phyloP scores from a whole-genome alignment of 2,797 vertebrate species.

The Chiroxiphia lanceolata region DNA sequence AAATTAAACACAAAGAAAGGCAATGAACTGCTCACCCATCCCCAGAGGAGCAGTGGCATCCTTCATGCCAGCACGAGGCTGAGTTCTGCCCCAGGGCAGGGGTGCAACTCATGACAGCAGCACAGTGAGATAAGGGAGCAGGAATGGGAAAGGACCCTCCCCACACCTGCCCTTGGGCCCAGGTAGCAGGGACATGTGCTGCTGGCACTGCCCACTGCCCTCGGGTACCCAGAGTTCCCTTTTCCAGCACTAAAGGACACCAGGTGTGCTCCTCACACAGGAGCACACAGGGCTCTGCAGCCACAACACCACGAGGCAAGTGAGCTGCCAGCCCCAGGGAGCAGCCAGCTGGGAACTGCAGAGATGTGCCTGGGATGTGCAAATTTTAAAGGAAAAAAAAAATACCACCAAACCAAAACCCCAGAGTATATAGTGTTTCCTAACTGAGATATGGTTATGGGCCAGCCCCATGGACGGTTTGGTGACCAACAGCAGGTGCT shows the following conservation, averaged over 20 bases:
- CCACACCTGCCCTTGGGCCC: not conserved
- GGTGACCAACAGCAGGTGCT: not conserved
- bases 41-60: constrained; percentile 27
- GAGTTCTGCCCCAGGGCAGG: not conserved
- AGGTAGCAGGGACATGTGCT: not conserved
- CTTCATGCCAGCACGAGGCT: constrained; percentile 4
- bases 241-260: not conserved
- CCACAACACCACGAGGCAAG: not conserved
- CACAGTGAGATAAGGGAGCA: not conserved
- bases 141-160: not conserved
- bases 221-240: not conserved
- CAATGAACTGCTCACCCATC: constrained; percentile 45
- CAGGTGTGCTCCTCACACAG: fast-evolving
- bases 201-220: not conserved
- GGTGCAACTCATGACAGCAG: not conserved
- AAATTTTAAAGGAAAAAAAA: not conserved
- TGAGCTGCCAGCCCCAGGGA: not conserved
- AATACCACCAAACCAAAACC: not conserved
- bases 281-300: not conserved
- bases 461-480: not conserved
- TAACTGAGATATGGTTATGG: not conserved
- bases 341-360: not conserved
- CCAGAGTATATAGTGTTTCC: not conserved
- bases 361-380: not conserved
- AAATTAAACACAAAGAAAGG: constrained; percentile 49